These are phyloP conservation scores for Linnaemya tessellans DNA, from an alignment of 2,888 invertebrate species.

Conservation along the genomic window DNA sequence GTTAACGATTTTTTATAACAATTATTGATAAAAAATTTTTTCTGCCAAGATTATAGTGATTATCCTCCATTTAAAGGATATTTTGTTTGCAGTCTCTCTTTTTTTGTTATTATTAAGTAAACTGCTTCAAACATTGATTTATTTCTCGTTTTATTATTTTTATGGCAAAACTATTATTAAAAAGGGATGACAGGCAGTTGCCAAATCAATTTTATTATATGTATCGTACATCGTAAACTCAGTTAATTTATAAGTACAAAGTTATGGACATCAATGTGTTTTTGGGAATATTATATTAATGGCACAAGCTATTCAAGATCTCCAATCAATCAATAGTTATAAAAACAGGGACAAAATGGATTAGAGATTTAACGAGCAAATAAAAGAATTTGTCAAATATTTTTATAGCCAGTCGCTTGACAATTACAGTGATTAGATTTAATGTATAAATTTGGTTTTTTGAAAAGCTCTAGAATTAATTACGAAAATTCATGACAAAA, in stretches of 20 bases:
- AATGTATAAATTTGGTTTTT: too few species aligned
- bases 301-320: background rate
- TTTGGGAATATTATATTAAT: background rate
- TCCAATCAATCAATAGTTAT: background rate
- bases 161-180: background rate
- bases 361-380: background rate
- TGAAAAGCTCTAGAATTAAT: too few species aligned
- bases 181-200: background rate
- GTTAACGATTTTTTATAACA: background rate
- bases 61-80: background rate
- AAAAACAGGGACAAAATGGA: background rate
- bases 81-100: background rate
- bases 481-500: too few species aligned
- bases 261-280: background rate
- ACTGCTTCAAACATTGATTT: background rate
- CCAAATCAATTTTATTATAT: background rate
- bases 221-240: background rate
- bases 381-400: background rate
- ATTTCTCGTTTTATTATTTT: background rate
- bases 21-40: constrained; percentile 4
- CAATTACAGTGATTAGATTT: too few species aligned
- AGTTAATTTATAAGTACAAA: background rate
- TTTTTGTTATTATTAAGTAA: background rate
- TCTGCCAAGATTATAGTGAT: background rate
- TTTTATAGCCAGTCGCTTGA: too few species aligned